These are phyloP conservation scores for Acanthisitta chloris DNA, from an alignment of 2,113 vertebrate species.

Conservation along the genomic window DNA sequence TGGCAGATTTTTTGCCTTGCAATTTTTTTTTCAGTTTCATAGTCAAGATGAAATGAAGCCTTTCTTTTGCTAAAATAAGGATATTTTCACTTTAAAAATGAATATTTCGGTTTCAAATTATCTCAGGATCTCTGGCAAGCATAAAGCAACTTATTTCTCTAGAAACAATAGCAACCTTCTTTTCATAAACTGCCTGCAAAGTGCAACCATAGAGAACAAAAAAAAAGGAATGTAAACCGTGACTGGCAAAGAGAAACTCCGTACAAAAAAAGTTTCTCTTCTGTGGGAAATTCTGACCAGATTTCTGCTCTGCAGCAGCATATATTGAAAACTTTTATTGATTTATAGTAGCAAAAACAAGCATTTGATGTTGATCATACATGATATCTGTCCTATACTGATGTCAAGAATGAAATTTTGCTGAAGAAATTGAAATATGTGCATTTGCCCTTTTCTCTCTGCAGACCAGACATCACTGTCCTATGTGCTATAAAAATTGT, in stretches of 20 bases:
- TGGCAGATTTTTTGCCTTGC: neutral
- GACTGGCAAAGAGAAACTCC: neutral
- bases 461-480: neutral
- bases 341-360: slow-evolving; percentile 5
- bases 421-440: neutral
- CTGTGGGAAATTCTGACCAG: neutral
- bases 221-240: neutral
- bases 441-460: neutral
- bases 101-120: neutral
- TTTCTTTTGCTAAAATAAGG: neutral
- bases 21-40: neutral
- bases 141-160: neutral
- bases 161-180: neutral
- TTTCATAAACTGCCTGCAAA: neutral
- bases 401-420: neutral
- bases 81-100: neutral
- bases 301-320: neutral
- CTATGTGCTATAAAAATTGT: neutral
- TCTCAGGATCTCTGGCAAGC: neutral
- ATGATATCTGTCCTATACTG: neutral
- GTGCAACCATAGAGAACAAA: neutral
- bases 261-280: neutral
- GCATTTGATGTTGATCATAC: neutral
- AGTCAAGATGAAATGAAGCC: neutral
- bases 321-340: neutral